phyloP scores from a whole-genome alignment of 2,888 invertebrate species.

The Drosophila austrosaltans region DNA sequence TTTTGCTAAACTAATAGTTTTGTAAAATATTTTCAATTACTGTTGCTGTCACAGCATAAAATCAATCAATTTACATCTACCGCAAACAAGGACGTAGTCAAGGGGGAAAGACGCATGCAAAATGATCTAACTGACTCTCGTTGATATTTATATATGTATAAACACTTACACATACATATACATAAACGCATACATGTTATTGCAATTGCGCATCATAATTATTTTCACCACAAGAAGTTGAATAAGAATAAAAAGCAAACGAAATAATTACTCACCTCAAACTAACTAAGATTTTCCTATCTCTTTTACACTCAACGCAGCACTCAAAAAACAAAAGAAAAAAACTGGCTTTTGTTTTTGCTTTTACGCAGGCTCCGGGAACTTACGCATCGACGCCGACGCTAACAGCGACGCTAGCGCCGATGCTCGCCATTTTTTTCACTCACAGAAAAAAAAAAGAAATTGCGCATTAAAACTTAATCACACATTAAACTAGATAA shows the following conservation, averaged over 20 bases:
- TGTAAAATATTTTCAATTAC: conserved; percentile 73
- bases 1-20: conserved; percentile 69
- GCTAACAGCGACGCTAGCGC: too few species aligned
- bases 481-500: not conserved
- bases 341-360: not conserved
- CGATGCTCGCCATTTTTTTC: conserved; percentile 1
- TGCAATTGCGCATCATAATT: too few species aligned
- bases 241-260: not conserved
- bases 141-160: too few species aligned
- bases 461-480: not conserved
- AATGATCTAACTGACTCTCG: not conserved
- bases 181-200: too few species aligned
- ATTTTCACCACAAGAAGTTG: not conserved
- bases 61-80: conserved; percentile 72
- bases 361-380: not conserved
- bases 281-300: not conserved
- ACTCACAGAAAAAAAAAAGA: not conserved
- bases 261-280: not conserved
- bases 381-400: too few species aligned
- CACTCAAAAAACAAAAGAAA: too few species aligned
- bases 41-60: conserved; percentile 75
- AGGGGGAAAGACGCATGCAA: too few species aligned
- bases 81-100: conserved; percentile 28
- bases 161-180: too few species aligned
- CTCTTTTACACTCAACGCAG: not conserved